Evolutionary conservation across 2,888 invertebrate genomes (phyloP).

Genomic region (Dyspetes luteomarginatus): DNA sequence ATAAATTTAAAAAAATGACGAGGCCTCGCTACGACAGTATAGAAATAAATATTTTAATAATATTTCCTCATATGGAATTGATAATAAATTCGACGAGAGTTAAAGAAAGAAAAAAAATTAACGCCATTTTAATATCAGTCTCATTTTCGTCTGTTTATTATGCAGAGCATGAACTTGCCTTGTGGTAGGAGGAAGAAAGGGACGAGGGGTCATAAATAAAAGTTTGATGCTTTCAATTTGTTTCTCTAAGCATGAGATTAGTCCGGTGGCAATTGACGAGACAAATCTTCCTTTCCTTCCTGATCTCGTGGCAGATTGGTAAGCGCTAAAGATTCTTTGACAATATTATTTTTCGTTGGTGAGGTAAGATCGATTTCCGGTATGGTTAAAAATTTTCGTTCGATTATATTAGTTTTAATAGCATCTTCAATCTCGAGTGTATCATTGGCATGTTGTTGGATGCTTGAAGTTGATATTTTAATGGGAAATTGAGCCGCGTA

Average conservation of each 20-base stretch:
- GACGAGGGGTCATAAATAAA: background rate
- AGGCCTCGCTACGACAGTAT: too few species aligned
- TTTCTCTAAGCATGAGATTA: background rate
- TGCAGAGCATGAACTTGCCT: constrained; percentile 1
- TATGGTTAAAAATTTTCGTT: constrained; percentile 70
- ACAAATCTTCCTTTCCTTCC: background rate
- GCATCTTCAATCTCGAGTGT: constrained; percentile 77
- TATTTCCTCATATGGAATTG: constrained; percentile 1
- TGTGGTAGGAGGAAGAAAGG: background rate
- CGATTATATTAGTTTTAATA: constrained; percentile 78
- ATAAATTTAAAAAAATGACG: too few species aligned
- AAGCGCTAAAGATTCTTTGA: background rate
- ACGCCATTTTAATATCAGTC: background rate
- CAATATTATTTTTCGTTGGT: constrained; percentile 48
- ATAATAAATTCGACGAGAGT: background rate
- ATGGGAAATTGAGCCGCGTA: constrained; percentile 66
- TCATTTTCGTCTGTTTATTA: background rate
- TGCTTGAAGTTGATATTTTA: constrained; percentile 49
- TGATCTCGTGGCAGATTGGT: background rate
- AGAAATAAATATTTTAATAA: constrained; percentile 6
- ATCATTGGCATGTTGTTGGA: constrained; percentile 64
- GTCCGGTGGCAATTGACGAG: background rate
- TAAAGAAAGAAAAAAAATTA: background rate
- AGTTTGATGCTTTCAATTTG: background rate
- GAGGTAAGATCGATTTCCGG: constrained; percentile 69